These are phyloP conservation scores for Pachypanchax playfairii DNA, from an alignment of 2,113 vertebrate genomes.

Conservation along the genomic window DNA sequence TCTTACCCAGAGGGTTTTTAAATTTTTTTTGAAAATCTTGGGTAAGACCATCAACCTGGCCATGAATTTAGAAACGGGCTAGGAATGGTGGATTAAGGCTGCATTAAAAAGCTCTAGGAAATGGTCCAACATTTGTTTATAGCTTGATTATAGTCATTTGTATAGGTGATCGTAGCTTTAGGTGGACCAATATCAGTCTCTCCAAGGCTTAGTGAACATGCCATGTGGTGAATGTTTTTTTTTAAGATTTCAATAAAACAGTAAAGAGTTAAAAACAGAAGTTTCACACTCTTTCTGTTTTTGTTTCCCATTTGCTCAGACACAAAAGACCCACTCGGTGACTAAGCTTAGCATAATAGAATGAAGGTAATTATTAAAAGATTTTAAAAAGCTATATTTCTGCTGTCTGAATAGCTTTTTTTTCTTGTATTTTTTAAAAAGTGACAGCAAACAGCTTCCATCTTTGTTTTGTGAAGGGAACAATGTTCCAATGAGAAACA, in stretches of 20 bases:
- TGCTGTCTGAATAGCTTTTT: slow-evolving; percentile 14
- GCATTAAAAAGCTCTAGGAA: no score
- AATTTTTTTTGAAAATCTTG: no score
- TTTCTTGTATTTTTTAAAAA: slow-evolving; percentile 27
- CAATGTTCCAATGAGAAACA: slow-evolving; percentile 6
- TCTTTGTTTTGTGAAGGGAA: slow-evolving; percentile 17
- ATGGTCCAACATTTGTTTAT: no score
- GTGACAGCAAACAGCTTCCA: slow-evolving; percentile 23
- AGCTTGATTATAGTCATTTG: no score
- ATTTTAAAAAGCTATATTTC: slow-evolving; percentile 28
- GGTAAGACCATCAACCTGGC: no score
- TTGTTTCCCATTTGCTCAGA: slow-evolving; percentile 19
- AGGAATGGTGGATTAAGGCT: no score
- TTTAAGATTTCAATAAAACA: slow-evolving; percentile 26
- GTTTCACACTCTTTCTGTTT: slow-evolving; percentile 29
- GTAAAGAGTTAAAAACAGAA: slow-evolving; percentile 12
- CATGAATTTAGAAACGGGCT: no score
- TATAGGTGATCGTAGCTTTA: no score
- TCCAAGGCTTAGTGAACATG: slow-evolving; percentile 30
- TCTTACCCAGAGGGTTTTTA: no score
- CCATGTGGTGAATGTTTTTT: slow-evolving; percentile 5
- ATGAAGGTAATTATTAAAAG: slow-evolving; percentile 28
- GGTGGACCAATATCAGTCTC: background rate
- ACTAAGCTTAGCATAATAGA: slow-evolving; percentile 32
- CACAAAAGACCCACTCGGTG: slow-evolving; percentile 37